Percentiles rank a stretch among this genome's conserved stretches.
Evolutionary conservation across 2,888 invertebrate species (phyloP).

Genomic region (Cosmorhoe ocellata): DNA sequence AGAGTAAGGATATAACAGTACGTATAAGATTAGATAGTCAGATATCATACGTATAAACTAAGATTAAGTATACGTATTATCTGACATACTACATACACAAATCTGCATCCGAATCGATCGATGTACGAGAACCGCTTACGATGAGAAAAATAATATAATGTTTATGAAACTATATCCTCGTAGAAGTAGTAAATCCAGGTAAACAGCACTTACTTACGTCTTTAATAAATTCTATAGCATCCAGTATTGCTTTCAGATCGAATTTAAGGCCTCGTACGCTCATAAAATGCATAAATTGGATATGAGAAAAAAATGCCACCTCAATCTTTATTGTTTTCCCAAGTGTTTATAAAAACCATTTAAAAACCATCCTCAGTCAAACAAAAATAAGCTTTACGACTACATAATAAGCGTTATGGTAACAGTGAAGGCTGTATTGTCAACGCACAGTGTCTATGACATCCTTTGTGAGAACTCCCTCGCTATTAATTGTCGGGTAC

Average conservation of each 20-base stretch:
- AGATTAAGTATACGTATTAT: too few species aligned
- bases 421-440: conserved; percentile 22
- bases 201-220: conserved; percentile 11
- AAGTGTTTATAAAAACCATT: conserved; percentile 39
- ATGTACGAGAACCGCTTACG: too few species aligned
- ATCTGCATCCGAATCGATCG: too few species aligned
- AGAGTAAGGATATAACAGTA: too few species aligned
- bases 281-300: conserved; percentile 52
- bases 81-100: too few species aligned
- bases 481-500: conserved; percentile 49
- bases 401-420: conserved; percentile 26
- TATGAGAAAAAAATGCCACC: conserved; percentile 44
- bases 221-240: conserved; percentile 18
- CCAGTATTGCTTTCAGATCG: conserved; percentile 24
- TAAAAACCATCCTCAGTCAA: conserved; percentile 12
- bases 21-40: too few species aligned
- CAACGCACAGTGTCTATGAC: conserved; percentile 50
- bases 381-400: conserved; percentile 29
- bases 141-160: background rate
- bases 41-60: too few species aligned
- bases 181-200: conserved; percentile 1
- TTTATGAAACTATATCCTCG: conserved; percentile 6
- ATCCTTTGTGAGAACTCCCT: conserved; percentile 51
- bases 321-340: conserved; percentile 52
- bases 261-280: conserved; percentile 35